phyloP scores from a whole-genome alignment of 2,797 vertebrate genomes.

The Eupleurogrammus muticus region DNA sequence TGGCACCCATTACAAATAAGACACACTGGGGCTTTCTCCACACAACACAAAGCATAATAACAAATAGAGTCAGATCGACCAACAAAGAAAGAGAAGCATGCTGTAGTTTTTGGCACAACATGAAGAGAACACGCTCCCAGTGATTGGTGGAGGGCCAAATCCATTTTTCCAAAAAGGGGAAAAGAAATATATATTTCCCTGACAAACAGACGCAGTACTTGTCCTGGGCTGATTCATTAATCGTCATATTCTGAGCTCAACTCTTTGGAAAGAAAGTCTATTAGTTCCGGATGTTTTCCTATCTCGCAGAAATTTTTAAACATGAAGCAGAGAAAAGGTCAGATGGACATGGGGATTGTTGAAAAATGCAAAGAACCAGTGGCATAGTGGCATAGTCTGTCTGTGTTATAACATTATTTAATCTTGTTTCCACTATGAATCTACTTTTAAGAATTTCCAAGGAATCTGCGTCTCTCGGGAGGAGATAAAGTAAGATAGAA shows the following conservation, averaged over 20 bases:
- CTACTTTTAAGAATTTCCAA: background rate
- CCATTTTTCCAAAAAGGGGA: conserved; percentile 69
- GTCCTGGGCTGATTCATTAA: conserved; percentile 77
- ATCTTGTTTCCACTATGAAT: conserved; percentile 9
- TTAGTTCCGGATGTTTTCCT: conserved; percentile 73
- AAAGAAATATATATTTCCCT: conserved; percentile 73
- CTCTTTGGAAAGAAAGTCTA: conserved; percentile 76
- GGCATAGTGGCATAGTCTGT: background rate
- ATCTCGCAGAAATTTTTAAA: conserved; percentile 64
- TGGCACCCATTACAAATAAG: conserved; percentile 77
- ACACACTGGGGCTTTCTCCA: conserved; percentile 72
- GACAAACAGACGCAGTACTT: conserved; percentile 71
- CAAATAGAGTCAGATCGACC: conserved; percentile 69
- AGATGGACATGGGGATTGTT: conserved; percentile 31
- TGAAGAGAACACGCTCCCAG: conserved; percentile 71
- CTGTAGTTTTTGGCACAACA: conserved; percentile 76
- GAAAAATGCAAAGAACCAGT: conserved; percentile 16
- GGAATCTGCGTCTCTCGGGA: background rate
- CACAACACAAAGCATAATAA: conserved; percentile 77
- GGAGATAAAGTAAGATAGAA: background rate
- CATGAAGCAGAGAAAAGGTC: conserved; percentile 43
- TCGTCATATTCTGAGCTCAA: conserved; percentile 66
- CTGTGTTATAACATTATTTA: background rate
- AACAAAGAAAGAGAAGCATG: conserved; percentile 66
- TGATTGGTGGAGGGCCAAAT: conserved; percentile 74